Evolutionary conservation across 2,113 vertebrate species (phyloP).

Genomic region (Nycticebus coucang): DNA sequence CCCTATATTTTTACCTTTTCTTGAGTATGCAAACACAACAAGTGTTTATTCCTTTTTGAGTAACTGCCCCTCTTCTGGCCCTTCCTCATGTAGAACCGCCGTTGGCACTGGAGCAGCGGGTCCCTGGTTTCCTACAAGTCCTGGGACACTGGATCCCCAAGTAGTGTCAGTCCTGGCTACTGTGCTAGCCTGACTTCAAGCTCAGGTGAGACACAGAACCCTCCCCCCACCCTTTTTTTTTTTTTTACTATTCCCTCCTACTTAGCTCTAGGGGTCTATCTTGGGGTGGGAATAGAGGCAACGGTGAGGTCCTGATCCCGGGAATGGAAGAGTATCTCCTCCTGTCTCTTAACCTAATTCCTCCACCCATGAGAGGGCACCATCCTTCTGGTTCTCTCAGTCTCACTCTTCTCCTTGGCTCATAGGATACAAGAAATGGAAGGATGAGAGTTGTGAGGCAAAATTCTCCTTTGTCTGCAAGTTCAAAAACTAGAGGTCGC

Average conservation of each 20-base stretch:
- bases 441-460: neutral
- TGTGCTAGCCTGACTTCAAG: neutral
- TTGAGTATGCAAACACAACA: rapidly evolving
- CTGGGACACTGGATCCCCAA: neutral
- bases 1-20: neutral
- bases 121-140: neutral
- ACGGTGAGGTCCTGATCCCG: neutral
- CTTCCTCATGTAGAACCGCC: neutral
- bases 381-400: neutral
- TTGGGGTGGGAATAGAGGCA: rapidly evolving
- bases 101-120: neutral
- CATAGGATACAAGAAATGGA: slow-evolving; percentile 6
- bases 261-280: neutral
- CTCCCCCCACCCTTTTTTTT: no score
- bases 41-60: neutral
- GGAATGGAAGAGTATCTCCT: neutral
- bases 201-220: neutral
- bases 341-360: neutral
- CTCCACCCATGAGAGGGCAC: rapidly evolving
- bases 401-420: neutral
- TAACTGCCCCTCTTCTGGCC: neutral
- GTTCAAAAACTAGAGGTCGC: neutral
- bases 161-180: neutral
- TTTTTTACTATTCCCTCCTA: neutral
- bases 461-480: neutral